Evolutionary conservation across 2,113 vertebrate genomes (phyloP).

Genomic region (Crotophaga sulcirostris): DNA sequence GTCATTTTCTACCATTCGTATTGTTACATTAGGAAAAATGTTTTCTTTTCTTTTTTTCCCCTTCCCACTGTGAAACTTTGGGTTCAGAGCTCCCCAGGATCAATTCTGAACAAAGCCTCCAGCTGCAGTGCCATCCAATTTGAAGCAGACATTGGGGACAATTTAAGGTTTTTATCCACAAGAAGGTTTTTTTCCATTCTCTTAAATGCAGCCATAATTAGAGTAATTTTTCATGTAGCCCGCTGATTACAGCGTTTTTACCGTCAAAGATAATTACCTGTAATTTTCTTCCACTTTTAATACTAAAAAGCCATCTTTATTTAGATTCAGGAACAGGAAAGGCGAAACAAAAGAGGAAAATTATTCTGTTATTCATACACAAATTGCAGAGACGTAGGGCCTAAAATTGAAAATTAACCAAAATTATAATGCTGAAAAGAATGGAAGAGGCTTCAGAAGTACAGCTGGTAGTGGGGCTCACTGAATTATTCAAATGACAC

Average conservation of each 20-base stretch:
- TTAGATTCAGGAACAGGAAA: constrained; percentile 99
- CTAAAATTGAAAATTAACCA: constrained; percentile 98
- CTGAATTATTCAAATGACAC: constrained; percentile 82
- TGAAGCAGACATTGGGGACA: constrained; percentile 99
- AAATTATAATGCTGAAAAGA: constrained; percentile 97
- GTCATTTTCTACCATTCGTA: constrained; percentile 97
- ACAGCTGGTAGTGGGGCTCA: constrained; percentile 94
- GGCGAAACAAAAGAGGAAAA: constrained; percentile 99
- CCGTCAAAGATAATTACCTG: constrained; percentile 99
- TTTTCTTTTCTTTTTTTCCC: constrained; percentile 91
- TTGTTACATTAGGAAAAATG: constrained; percentile 98
- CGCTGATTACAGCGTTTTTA: constrained; percentile 99
- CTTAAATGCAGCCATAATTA: constrained; percentile 99
- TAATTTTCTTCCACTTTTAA: constrained; percentile 99
- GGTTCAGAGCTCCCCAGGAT: constrained; percentile 99
- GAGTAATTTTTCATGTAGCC: constrained; percentile 99
- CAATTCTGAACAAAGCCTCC: constrained; percentile 99
- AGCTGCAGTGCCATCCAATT: constrained; percentile 99
- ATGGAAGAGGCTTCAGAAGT: constrained; percentile 84
- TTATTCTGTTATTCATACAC: constrained; percentile 99
- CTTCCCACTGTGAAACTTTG: constrained; percentile 96
- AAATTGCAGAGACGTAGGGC: constrained; percentile 97
- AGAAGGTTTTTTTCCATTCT: constrained; percentile 99
- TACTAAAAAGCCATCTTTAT: constrained; percentile 99
- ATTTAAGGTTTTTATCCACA: constrained; percentile 99